A percentile compares a stretch with the other conserved stretches of the same genome.
These are phyloP conservation scores for Cynoglossus semilaevis DNA, from an alignment of 2,113 vertebrate genomes.

Conservation along the genomic window DNA sequence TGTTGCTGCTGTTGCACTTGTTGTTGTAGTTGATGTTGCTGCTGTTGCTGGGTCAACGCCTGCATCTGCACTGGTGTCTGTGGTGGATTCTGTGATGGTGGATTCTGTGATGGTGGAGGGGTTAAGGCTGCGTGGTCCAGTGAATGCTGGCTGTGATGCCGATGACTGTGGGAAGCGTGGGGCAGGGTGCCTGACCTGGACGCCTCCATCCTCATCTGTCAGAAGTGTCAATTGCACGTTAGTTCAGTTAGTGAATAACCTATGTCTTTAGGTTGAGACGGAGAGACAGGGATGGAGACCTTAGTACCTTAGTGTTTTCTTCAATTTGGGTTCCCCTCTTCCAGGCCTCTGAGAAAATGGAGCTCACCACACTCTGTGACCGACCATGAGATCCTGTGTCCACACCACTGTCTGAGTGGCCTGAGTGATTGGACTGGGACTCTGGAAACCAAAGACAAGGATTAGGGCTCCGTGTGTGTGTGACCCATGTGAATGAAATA, in stretches of 20 bases:
- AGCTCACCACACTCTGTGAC: constrained; percentile 96
- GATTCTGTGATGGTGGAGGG: constrained; percentile 32
- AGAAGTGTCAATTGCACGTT: constrained; percentile 1
- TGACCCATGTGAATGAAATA: no score
- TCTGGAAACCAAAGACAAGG: constrained; percentile 70
- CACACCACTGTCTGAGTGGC: constrained; percentile 93
- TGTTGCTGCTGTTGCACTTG: constrained; percentile 50
- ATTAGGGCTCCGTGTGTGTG: neutral
- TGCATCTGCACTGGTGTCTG: neutral
- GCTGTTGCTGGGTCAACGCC: constrained; percentile 21
- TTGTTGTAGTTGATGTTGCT: constrained; percentile 4
- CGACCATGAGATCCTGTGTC: constrained; percentile 86
- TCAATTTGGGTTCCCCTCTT: constrained; percentile 96
- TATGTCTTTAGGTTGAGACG: no score
- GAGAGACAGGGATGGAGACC: neutral
- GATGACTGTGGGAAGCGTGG: constrained; percentile 58
- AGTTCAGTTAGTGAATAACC: no score
- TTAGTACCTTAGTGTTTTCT: constrained; percentile 87
- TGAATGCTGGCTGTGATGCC: constrained; percentile 69
- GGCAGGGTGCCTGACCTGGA: constrained; percentile 78
- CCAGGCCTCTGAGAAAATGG: constrained; percentile 98
- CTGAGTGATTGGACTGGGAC: constrained; percentile 94
- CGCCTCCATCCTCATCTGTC: constrained; percentile 83
- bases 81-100: constrained; percentile 20
- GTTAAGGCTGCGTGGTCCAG: constrained; percentile 37